Evolutionary conservation across 2,113 vertebrate species (phyloP).

Genomic region (Hypanus sabinus): DNA sequence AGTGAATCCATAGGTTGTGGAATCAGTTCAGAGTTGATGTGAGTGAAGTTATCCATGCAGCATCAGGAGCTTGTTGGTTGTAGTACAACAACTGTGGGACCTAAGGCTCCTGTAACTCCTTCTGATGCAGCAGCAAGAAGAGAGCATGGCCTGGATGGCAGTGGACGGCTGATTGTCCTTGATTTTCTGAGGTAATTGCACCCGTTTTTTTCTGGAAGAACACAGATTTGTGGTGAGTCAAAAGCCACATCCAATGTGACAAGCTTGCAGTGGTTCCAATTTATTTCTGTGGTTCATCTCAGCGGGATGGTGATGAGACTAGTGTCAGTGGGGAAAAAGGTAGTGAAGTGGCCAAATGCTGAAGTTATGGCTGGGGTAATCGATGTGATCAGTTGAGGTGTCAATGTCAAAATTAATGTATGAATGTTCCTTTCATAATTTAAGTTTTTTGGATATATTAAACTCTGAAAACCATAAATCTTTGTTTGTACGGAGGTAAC

Average conservation of each 20-base stretch:
- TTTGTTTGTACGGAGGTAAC: not conserved
- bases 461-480: not conserved
- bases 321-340: not conserved
- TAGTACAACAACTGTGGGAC: too few species aligned
- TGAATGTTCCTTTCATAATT: not conserved
- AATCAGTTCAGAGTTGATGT: too few species aligned
- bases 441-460: not conserved
- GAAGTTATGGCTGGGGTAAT: not conserved
- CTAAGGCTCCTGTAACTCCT: too few species aligned
- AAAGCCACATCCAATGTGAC: not conserved
- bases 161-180: too few species aligned
- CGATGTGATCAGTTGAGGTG: not conserved
- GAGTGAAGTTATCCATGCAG: too few species aligned
- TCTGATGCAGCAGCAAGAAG: too few species aligned
- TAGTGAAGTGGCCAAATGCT: not conserved
- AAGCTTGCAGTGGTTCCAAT: not conserved
- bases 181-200: not conserved
- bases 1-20: too few species aligned
- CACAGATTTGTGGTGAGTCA: not conserved
- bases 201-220: not conserved
- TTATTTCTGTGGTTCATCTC: not conserved
- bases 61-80: too few species aligned
- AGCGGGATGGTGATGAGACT: not conserved
- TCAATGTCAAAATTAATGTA: not conserved
- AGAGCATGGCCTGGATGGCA: too few species aligned